phyloP scores from a whole-genome alignment of 2,797 vertebrate genomes.

The Euthynnus affinis region DNA sequence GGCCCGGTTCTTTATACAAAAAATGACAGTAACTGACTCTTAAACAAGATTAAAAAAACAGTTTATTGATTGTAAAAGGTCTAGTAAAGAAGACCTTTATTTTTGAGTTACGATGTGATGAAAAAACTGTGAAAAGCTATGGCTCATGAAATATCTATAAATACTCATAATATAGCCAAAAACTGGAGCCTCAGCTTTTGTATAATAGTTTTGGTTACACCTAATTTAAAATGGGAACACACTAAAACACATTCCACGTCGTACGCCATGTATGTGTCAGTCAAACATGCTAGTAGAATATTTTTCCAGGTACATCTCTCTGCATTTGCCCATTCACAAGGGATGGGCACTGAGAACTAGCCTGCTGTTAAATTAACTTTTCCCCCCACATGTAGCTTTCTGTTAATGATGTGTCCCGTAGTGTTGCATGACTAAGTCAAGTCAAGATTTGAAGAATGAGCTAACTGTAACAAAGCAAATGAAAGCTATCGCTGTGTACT shows the following conservation, averaged over 20 bases:
- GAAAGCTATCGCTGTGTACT: too few species aligned
- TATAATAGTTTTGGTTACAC: conserved; percentile 67
- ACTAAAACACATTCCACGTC: conserved; percentile 49
- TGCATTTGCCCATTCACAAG: background rate
- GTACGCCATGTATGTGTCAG: conserved; percentile 39
- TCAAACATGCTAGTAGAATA: conserved; percentile 28
- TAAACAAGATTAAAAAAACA: conserved; percentile 75
- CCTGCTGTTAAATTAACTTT: too few species aligned
- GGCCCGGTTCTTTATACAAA: conserved; percentile 70
- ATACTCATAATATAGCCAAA: conserved; percentile 68
- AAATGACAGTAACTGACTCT: conserved; percentile 78
- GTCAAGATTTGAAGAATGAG: too few species aligned
- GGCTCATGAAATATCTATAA: conserved; percentile 77
- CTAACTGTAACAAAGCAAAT: too few species aligned
- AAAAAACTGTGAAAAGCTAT: conserved; percentile 75
- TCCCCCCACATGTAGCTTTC: too few species aligned
- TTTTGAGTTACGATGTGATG: conserved; percentile 80
- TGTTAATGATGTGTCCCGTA: too few species aligned
- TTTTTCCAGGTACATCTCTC: conserved; percentile 32
- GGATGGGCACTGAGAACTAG: too few species aligned
- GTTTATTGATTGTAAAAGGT: conserved; percentile 80
- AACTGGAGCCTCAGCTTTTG: conserved; percentile 47
- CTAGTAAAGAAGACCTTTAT: conserved; percentile 79
- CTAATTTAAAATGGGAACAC: conserved; percentile 64
- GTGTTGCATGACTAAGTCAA: too few species aligned